These are phyloP conservation scores for Platysternon megacephalum DNA, from an alignment of 2,113 vertebrate genomes.

Conservation along the genomic window DNA sequence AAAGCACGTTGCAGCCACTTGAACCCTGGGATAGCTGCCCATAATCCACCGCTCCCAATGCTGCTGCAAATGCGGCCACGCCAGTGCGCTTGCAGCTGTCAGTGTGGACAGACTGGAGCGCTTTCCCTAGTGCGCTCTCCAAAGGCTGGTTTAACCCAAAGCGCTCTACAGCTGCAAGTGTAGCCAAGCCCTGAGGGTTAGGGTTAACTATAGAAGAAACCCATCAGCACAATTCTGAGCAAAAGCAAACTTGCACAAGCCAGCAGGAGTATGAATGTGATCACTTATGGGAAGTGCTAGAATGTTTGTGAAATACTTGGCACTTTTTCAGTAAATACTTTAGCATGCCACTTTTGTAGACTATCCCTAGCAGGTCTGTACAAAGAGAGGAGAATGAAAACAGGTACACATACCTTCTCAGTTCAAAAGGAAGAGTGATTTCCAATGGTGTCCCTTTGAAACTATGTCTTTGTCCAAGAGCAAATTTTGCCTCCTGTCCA, in stretches of 20 bases:
- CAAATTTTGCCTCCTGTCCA: slow-evolving; percentile 86
- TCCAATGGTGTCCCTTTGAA: slow-evolving; percentile 92
- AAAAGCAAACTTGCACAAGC: neutral
- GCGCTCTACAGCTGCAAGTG: too few relatives aligned
- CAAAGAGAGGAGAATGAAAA: neutral
- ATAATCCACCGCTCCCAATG: too few relatives aligned
- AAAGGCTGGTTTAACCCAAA: too few relatives aligned
- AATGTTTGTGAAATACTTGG: neutral
- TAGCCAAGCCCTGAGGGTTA: too few relatives aligned
- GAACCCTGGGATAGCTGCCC: too few relatives aligned
- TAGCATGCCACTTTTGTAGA: neutral
- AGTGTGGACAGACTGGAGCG: too few relatives aligned
- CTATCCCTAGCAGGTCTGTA: neutral
- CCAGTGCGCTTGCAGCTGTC: too few relatives aligned
- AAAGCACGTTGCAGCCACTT: too few relatives aligned
- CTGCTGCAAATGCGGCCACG: too few relatives aligned
- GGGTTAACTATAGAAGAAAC: neutral
- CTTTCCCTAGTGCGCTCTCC: too few relatives aligned
- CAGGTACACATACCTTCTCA: slow-evolving; percentile 84
- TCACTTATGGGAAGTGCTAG: neutral
- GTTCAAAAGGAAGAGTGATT: slow-evolving; percentile 87
- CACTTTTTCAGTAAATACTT: neutral
- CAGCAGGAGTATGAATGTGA: neutral
- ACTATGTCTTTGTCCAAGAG: slow-evolving; percentile 86
- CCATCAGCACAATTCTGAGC: neutral